Evolutionary conservation across 2,888 invertebrate genomes (phyloP), one percentile per base, ranked within the genome.

Genomic region (Cartodere bifasciata): DNA sequence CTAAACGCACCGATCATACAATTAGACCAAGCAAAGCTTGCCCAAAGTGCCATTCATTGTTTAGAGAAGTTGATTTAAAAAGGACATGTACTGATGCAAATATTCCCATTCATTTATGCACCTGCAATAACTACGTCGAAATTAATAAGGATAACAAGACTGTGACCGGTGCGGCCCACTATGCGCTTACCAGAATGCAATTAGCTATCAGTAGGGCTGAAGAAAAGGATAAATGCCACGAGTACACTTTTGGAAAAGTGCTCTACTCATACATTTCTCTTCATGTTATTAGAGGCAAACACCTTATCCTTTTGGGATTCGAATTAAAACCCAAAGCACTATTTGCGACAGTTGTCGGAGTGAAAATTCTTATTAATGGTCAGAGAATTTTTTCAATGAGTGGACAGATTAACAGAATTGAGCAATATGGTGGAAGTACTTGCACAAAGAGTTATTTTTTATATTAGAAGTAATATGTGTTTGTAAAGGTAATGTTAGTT

Each of bases 31-130:
- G 69, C 21, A 51, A 60, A 28, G 68, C 67, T 9, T 82, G 81
- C 47, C 65, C 72, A 0, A 66, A 62, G 2, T 81, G 83, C 45
- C 68, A 68, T 36, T 75, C 72, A 34, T 47, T 83, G 28, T 70
- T 83, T 26, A 52, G 58, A 24, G 62, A 65, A 14, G 63, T 75
- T 2, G 55, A 53, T 15, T 2, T 11, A n/a, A 69, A 70, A 38
- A 66, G 84, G 14, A 74, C 76, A 2, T 85, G 84, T 46, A 59
- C 63, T 28, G 75, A 80, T 31, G 73, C 70, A 3, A 68, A 66
- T 2, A 73, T 84, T 31, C 64, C 67, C 5, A 66, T 72, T 23
- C 81, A 82, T 48, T 84, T 83, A 83, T 84, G 84, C 51, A 75
- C 78, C 32, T 85, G 84, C 47, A 67, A 72, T 31, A 68, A 70